Percentiles rank a stretch among this genome's conserved stretches.
Conservation (phyloP, 2,888 invertebrate genomes). For the Nudaria mundana region DNA sequence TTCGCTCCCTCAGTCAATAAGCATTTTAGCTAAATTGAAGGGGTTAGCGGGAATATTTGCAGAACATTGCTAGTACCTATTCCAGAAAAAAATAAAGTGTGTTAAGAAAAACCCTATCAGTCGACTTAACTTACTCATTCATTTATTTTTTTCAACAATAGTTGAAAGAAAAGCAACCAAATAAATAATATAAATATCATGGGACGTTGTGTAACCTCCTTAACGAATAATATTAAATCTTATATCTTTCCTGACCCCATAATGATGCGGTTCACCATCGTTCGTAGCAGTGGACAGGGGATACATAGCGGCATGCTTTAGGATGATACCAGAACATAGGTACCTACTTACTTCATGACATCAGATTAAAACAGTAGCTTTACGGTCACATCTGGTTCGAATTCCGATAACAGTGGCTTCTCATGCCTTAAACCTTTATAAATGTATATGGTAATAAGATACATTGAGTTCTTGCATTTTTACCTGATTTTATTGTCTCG, state of each 20-base stretch:
- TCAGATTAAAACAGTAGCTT: conserved; percentile 27
- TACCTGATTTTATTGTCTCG: too few relatives aligned
- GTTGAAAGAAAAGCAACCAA: background rate
- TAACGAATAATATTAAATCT: conserved; percentile 18
- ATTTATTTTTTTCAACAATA: too few relatives aligned
- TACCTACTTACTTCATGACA: conserved; percentile 19
- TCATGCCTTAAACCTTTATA: too few relatives aligned
- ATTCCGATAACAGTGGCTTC: background rate
- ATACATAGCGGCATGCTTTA: conserved; percentile 35
- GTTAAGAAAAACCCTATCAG: too few relatives aligned
- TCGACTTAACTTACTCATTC: too few relatives aligned
- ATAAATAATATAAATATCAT: background rate
- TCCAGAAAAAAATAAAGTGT: too few relatives aligned
- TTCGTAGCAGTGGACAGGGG: conserved; percentile 42
- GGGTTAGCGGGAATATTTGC: too few relatives aligned
- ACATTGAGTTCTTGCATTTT: too few relatives aligned
- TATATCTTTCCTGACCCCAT: conserved; percentile 31
- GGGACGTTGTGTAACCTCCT: conserved; percentile 9
- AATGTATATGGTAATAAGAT: too few relatives aligned
- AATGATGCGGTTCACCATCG: conserved; percentile 39
- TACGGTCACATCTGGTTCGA: background rate
- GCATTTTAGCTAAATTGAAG: too few relatives aligned
- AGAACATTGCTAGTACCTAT: too few relatives aligned
- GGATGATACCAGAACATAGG: conserved; percentile 6
- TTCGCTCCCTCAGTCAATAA: too few relatives aligned